Percentiles rank a stretch among this genome's conserved stretches.
phyloP scores from a whole-genome alignment of 2,113 vertebrate species.

The Fregetta grallaria region DNA sequence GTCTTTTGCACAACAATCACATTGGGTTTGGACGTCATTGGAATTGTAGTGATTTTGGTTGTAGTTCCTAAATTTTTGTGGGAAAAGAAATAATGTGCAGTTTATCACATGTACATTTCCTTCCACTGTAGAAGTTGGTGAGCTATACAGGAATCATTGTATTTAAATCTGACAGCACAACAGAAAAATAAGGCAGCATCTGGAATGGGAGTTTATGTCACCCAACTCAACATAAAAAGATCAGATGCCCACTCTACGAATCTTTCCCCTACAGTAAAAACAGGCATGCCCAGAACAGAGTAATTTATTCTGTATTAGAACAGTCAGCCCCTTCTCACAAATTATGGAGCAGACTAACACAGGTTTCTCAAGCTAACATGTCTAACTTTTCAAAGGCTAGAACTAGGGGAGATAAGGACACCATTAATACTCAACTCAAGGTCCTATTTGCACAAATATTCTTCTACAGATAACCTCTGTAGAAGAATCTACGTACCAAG shows the following conservation, averaged over 20 bases:
- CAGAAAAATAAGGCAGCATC: background rate
- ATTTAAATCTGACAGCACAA: background rate
- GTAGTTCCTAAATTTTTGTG: slow-evolving; percentile 85
- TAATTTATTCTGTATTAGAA: background rate
- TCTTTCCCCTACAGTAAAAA: background rate
- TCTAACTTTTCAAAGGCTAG: background rate
- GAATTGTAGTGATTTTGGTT: slow-evolving; percentile 98
- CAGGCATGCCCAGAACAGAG: background rate
- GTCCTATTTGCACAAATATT: background rate
- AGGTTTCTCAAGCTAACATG: background rate
- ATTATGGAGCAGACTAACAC: background rate
- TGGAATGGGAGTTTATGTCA: background rate
- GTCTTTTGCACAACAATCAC: slow-evolving; percentile 99
- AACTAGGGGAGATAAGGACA: background rate
- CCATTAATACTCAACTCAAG: background rate
- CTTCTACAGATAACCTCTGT: background rate
- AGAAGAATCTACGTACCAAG: background rate
- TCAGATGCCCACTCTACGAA: background rate
- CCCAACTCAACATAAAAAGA: background rate
- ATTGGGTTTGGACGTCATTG: slow-evolving; percentile 98
- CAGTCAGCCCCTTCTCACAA: background rate
- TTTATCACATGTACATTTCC: background rate
- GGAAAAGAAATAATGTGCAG: background rate
- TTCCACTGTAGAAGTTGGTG: background rate
- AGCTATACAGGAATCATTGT: background rate